Base-by-base conservation (phyloP, 2,888 invertebrate genomes). In the Drosophila emarginata region DNA sequence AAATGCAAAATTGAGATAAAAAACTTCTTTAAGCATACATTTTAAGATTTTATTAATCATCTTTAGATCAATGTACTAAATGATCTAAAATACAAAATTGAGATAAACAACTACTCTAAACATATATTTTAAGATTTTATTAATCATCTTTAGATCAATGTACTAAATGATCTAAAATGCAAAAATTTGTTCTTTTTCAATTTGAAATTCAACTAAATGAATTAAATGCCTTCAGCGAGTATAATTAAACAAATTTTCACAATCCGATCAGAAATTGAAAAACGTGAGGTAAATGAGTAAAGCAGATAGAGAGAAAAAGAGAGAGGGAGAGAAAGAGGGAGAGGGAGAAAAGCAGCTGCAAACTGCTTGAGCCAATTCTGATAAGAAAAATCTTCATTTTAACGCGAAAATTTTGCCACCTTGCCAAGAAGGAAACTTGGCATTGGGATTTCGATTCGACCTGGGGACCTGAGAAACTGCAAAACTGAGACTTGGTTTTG, bases 351-450 rank as follows among this genome's bases (percentile, higher is more conserved):
- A 37, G 57, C 54, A 26, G 32, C 23, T 73, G 74, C 73, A 67
- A 50, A 50, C 74, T 71, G 71, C 61, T 26, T 53, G 50, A 51
- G 14, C 54, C 56, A 12, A 52, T 18, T 54, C 72, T 76, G 86
- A 88, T 88, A 85, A 87, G 74, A 72, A 80, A 81, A 88, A 87
- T 84, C 85, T 79, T 77, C 73, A 84, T 85, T 88, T 88, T 84
- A 76, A 87, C 88, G 87, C 87, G 87, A 84, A 82, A 79, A 77
- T 79, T 76, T 79, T 79, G 82, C 79, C 82, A 89, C 81, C 81
- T 88, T 75, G 79, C 77, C 57, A 65, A 56, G 51, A 28, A 15
- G 52, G 61, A 64, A 36, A 32, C 23, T 67, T 40, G 36, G 21
- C 36, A 60, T 36, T 67, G 40, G 51, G 67, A 68, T 69, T 54